Percentiles rank a stretch among this genome's conserved stretches.
These are phyloP conservation scores for Lymantria monacha DNA, from an alignment of 2,888 invertebrate species.

Conservation along the genomic window DNA sequence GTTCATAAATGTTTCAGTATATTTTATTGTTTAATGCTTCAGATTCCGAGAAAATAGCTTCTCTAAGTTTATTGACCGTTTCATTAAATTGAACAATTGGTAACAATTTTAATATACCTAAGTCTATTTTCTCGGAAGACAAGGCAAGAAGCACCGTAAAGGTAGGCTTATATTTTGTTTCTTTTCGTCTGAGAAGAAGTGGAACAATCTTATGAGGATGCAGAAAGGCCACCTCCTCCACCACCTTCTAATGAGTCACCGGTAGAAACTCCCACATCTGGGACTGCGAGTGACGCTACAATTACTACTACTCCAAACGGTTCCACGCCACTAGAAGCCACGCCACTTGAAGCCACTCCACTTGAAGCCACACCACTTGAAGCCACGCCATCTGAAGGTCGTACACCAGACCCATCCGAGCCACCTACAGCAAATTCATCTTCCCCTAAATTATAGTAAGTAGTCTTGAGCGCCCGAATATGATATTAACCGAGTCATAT, in stretches of 20 bases:
- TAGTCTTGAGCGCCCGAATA: not conserved
- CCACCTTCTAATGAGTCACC: not conserved
- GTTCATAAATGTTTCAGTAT: conserved; percentile 36
- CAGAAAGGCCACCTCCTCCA: not conserved
- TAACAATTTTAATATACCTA: conserved; percentile 14
- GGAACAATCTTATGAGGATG: conserved; percentile 34
- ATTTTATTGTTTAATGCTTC: not conserved
- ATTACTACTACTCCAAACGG: not conserved
- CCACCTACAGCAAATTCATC: conserved; percentile 20
- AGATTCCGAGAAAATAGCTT: conserved; percentile 25
- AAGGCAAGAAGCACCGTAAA: conserved; percentile 13
- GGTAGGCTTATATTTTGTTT: conserved; percentile 29
- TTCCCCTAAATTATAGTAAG: conserved; percentile 17
- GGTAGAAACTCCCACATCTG: not conserved
- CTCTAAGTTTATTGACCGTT: not conserved
- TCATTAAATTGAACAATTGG: conserved; percentile 49
- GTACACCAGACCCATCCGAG: conserved; percentile 1
- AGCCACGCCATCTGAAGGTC: not conserved
- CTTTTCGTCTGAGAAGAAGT: conserved; percentile 57
- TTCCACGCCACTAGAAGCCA: too few species aligned
- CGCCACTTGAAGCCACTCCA: too few species aligned
- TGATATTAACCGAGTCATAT: too few species aligned
- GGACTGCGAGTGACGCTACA: not conserved
- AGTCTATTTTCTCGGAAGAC: conserved; percentile 43
- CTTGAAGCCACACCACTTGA: not conserved